Conservation (phyloP, 2,113 vertebrate genomes). For the Sitta europaea region DNA sequence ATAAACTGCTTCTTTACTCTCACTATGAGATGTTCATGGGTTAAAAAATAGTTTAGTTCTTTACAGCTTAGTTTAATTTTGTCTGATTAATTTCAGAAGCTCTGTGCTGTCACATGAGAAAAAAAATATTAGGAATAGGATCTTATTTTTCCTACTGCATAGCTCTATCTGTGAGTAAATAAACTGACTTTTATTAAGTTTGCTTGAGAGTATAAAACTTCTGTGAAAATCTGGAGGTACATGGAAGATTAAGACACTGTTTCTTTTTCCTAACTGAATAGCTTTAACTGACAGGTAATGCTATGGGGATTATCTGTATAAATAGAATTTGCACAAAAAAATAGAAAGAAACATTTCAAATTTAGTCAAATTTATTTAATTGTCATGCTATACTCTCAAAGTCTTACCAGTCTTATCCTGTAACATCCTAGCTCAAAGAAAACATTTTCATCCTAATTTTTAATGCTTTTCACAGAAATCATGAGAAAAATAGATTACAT, state of each 20-base stretch:
- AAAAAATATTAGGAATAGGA: neutral
- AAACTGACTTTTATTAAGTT: neutral
- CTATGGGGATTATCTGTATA: neutral
- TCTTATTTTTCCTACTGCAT: neutral
- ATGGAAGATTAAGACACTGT: neutral
- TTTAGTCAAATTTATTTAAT: neutral
- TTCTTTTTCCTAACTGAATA: neutral
- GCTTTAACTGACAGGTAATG: neutral
- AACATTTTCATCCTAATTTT: neutral
- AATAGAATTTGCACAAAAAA: neutral
- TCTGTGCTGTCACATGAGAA: neutral
- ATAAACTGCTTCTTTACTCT: neutral
- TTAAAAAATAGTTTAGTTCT: neutral
- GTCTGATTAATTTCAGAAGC: neutral
- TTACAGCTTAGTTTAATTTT: neutral
- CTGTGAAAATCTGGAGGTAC: neutral
- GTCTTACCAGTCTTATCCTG: neutral
- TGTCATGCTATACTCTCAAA: neutral
- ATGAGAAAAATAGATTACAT: neutral
- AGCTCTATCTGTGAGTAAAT: neutral
- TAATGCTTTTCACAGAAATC: neutral
- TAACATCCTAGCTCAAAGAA: neutral
- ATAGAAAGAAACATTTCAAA: neutral
- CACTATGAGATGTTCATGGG: neutral
- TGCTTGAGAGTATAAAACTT: neutral